Evolutionary conservation across 2,888 invertebrate species (phyloP).

Genomic region (Oscheius onirici): DNA sequence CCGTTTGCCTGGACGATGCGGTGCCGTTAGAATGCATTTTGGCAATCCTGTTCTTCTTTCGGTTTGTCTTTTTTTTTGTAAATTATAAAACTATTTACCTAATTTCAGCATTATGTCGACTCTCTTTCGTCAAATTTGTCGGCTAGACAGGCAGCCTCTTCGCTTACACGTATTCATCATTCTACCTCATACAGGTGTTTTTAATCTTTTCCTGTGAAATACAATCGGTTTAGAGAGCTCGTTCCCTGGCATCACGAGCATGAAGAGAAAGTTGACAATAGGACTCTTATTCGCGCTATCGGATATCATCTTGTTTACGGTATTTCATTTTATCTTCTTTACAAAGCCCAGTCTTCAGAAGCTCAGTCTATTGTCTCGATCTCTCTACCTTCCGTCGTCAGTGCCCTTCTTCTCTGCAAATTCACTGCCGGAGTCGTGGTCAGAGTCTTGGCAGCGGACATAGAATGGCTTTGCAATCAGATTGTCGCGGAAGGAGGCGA

Average conservation of each 20-base stretch:
- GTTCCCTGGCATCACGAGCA: constrained; percentile 64
- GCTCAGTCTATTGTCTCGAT: constrained; percentile 62
- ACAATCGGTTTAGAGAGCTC: constrained; percentile 56
- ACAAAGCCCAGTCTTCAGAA: too few species aligned
- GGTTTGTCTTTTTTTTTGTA: too few species aligned
- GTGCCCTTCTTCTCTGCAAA: constrained; percentile 57
- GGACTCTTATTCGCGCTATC: constrained; percentile 64
- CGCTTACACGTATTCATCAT: constrained; percentile 42
- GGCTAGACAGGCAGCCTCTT: not conserved
- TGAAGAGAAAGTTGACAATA: constrained; percentile 47
- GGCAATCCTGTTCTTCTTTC: constrained; percentile 55
- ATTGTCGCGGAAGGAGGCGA: constrained; percentile 46
- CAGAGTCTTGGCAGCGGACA: constrained; percentile 39
- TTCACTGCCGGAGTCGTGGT: constrained; percentile 39
- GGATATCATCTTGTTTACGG: constrained; percentile 64
- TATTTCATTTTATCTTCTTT: too few species aligned
- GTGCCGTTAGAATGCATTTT: constrained; percentile 60
- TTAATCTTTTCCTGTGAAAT: constrained; percentile 31
- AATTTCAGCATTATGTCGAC: constrained; percentile 32
- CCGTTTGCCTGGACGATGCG: constrained; percentile 53
- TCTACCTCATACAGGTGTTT: constrained; percentile 51
- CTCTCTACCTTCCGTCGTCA: constrained; percentile 49
- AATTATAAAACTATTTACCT: too few species aligned
- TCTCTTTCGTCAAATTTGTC: constrained; percentile 7
- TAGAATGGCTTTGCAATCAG: constrained; percentile 48